Conservation (phyloP, 2,113 vertebrate genomes). For the Onychostruthus taczanowskii region DNA sequence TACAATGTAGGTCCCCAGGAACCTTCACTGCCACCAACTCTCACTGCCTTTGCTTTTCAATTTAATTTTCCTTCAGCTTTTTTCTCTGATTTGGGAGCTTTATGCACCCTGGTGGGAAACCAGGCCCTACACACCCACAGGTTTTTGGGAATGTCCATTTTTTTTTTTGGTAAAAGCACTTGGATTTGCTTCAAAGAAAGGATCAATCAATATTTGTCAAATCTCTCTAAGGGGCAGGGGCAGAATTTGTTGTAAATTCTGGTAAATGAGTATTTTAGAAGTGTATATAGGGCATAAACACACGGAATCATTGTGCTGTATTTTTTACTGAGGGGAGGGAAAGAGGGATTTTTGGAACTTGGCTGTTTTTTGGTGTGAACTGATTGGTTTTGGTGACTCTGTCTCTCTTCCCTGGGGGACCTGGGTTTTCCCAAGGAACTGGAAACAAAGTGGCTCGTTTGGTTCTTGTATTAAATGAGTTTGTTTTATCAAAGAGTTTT, state of each 20-base stretch:
- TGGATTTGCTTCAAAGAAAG: neutral
- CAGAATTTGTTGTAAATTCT: neutral
- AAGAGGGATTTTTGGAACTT: neutral
- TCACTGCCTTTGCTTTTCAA: neutral
- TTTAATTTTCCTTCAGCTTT: neutral
- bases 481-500: neutral
- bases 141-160: neutral
- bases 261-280: neutral
- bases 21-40: neutral
- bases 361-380: neutral
- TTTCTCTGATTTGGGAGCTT: neutral
- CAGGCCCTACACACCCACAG: accelerated
- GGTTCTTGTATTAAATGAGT: neutral
- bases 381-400: accelerated
- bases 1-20: too few species aligned
- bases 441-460: neutral
- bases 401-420: accelerated
- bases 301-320: neutral
- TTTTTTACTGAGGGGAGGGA: neutral
- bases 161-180: neutral
- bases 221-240: accelerated
- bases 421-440: neutral
- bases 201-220: neutral
- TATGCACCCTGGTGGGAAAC: accelerated
- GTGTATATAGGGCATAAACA: accelerated